phyloP scores from a whole-genome alignment of 2,888 invertebrate species.

The Cheilosia variabilis region DNA sequence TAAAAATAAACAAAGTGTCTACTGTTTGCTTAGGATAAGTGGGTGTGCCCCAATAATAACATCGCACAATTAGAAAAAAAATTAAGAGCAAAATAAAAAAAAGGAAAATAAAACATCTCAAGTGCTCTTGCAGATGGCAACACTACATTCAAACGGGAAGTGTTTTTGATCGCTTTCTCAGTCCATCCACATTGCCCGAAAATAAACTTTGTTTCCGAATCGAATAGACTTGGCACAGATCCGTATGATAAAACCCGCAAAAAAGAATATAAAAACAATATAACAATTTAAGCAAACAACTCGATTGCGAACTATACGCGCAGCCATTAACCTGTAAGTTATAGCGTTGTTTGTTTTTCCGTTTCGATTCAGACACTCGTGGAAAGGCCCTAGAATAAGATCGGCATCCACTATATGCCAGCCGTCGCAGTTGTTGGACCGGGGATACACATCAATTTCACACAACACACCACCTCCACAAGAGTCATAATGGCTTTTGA shows the following conservation, averaged over 20 bases:
- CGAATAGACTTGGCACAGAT: conserved; percentile 30
- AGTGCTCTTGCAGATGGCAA: conserved; percentile 34
- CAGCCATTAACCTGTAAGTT: conserved; percentile 45
- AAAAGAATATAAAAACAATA: conserved; percentile 9
- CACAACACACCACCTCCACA: neutral
- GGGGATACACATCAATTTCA: conserved; percentile 1
- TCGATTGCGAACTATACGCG: conserved; percentile 18
- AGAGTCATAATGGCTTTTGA: conserved; percentile 4
- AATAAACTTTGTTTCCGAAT: conserved; percentile 22
- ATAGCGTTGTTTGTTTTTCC: conserved; percentile 52
- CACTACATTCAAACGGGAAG: conserved; percentile 17
- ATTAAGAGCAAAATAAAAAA: neutral
- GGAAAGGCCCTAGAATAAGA: conserved; percentile 38
- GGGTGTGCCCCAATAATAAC: no score
- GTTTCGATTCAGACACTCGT: conserved; percentile 25
- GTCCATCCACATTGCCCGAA: conserved; percentile 21
- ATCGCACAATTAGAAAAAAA: neutral
- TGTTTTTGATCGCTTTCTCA: conserved; percentile 18
- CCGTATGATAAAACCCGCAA: neutral
- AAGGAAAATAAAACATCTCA: conserved; percentile 6
- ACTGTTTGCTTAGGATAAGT: no score
- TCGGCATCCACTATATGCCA: conserved; percentile 12
- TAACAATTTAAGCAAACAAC: conserved; percentile 11
- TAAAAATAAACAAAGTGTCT: no score
- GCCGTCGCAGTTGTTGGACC: neutral